Evolutionary conservation across 2,888 invertebrate species (phyloP).

Genomic region (Tridacna crocea): DNA sequence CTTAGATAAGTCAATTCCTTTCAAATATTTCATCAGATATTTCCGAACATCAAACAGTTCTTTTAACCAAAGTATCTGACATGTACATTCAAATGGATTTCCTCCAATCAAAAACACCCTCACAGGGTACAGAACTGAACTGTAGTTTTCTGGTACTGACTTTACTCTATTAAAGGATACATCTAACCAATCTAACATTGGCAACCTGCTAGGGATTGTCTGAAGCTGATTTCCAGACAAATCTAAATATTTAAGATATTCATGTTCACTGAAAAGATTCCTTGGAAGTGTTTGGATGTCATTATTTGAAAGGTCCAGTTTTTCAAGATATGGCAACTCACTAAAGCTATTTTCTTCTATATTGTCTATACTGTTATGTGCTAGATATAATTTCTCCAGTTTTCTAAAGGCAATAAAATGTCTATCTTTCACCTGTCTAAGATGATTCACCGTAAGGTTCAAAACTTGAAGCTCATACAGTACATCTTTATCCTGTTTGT

Average conservation of each 20-base stretch:
- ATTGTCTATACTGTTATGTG: constrained; percentile 48
- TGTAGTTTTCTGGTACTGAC: constrained; percentile 46
- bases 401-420: constrained; percentile 6
- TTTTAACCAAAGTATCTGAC: constrained; percentile 66
- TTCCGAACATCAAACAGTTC: constrained; percentile 67
- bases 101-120: constrained; percentile 62
- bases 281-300: constrained; percentile 37
- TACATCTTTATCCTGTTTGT: not conserved
- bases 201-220: constrained; percentile 49
- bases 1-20: constrained; percentile 48
- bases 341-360: constrained; percentile 37
- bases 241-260: constrained; percentile 54
- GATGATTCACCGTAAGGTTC: constrained; percentile 43
- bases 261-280: constrained; percentile 38
- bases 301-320: constrained; percentile 61
- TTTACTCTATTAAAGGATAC: constrained; percentile 60
- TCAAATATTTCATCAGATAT: constrained; percentile 65
- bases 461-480: constrained; percentile 22
- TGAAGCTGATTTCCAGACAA: constrained; percentile 56
- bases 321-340: constrained; percentile 32
- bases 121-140: constrained; percentile 58
- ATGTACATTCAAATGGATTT: constrained; percentile 66
- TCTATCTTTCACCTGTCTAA: constrained; percentile 13
- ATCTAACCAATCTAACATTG: constrained; percentile 66
- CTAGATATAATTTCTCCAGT: constrained; percentile 43